A percentile compares a stretch with the other conserved stretches of the same genome.
These are phyloP conservation scores for Sebastes diaconus DNA, from an alignment of 2,797 vertebrate species.

Conservation along the genomic window DNA sequence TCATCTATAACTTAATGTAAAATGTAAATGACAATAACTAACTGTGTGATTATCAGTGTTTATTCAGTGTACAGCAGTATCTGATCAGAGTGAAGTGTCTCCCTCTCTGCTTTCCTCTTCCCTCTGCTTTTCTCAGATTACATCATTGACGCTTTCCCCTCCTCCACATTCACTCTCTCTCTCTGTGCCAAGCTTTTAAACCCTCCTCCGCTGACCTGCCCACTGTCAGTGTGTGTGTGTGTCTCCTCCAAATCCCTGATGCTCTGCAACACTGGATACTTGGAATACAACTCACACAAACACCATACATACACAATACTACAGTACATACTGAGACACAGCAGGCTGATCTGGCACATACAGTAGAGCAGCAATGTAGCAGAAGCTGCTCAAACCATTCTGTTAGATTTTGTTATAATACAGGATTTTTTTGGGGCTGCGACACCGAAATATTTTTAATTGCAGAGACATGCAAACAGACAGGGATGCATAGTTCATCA, in stretches of 20 bases:
- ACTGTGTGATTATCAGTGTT: not conserved
- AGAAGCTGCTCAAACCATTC: not conserved
- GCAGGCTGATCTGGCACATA: not conserved
- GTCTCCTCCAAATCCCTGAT: slow-evolving; percentile 45
- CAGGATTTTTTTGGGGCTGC: not conserved
- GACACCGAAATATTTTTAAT: not conserved
- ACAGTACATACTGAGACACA: slow-evolving; percentile 6
- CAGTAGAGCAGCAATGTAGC: not conserved
- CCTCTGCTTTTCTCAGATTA: slow-evolving; percentile 51
- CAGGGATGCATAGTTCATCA: not conserved
- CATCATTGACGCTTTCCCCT: slow-evolving; percentile 50
- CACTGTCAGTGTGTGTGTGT: slow-evolving; percentile 11
- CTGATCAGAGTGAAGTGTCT: slow-evolving; percentile 10
- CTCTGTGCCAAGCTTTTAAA: slow-evolving; percentile 57
- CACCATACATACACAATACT: not conserved
- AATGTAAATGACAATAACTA: not conserved
- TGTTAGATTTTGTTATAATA: not conserved
- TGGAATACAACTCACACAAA: slow-evolving; percentile 30
- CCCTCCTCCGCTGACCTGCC: slow-evolving; percentile 58
- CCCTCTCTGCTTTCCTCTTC: not conserved
- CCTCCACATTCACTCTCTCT: slow-evolving; percentile 42
- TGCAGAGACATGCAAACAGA: not conserved
- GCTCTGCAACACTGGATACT: slow-evolving; percentile 16
- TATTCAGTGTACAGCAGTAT: not conserved
- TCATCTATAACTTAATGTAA: not conserved